Base-by-base conservation (phyloP, 2,113 vertebrate species). In the Theropithecus gelada region DNA sequence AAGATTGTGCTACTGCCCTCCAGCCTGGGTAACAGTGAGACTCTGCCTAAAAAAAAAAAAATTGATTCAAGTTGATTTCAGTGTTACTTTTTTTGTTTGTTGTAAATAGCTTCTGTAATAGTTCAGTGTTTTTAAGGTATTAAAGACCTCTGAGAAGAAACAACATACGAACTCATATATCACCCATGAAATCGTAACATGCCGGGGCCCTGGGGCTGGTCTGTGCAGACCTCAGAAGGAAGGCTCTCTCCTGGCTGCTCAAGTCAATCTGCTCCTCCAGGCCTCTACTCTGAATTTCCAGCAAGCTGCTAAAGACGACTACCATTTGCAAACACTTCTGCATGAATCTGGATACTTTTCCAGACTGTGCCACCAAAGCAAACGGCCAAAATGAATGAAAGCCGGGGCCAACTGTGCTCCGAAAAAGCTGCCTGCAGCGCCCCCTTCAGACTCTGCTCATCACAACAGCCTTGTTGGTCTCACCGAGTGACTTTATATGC, bases 351-450 rank as follows among this genome's bases (percentile, higher is more conserved):
- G 68, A 52, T 25, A 43, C 10, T 40, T 6, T 73, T 76, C 73
- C 85, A 59, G 83, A 32, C 50, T 17, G 78, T 48, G 57, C 73
- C 87, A 61, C 55, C 40, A 5, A 9, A 81, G 48, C 81, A 76
- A 76, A 78, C 0, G 2, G 57, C 80, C 35, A 4, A 16, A 32
- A 32, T 1, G 80, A 17, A 25, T 0, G 3, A 68, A 17, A 9
- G 35, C 23, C 1, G 45, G 52, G 57, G n/a, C n/a, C 3, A 16
- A 57, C 2, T 7, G 14, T 45, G 57, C 72, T 59, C 57, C 16
- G 0, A n/a, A 2, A 23, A 7, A 1, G 17, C 11, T 35, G 1
- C 50, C 73, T 55, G 2, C 4, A 10, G 66, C 22, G 9, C 73
- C 32, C 38, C 18, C 10, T 72, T 61, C 32, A 0, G 2, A 30